Percentiles rank a stretch among this genome's conserved stretches.
Evolutionary conservation across 2,113 vertebrate species (phyloP).

Genomic region (Mustela nigripes): DNA sequence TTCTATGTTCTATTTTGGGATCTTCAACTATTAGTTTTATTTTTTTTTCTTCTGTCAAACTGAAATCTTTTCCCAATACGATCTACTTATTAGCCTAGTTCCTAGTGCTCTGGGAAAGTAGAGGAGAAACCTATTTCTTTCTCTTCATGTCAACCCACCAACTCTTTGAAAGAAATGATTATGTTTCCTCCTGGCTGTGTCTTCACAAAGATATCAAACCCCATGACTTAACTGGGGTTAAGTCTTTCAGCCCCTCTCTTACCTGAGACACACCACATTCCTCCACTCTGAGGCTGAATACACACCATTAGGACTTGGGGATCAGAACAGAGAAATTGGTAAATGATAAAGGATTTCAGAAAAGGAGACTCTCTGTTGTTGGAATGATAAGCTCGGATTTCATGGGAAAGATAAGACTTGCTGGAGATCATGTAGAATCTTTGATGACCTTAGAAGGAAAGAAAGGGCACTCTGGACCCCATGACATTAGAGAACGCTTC

Average conservation of each 20-base stretch:
- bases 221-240: neutral
- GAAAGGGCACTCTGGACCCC: neutral
- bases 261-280: neutral
- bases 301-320: neutral
- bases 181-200: neutral
- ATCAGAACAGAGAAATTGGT: neutral
- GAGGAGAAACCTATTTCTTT: neutral
- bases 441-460: neutral
- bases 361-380: neutral
- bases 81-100: neutral
- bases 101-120: neutral
- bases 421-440: neutral
- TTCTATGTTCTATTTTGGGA: neutral
- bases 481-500: neutral
- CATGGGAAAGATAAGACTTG: neutral
- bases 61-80: neutral
- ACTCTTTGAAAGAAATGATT: neutral
- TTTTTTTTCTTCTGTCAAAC: neutral
- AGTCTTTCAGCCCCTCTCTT: neutral
- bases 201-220: neutral
- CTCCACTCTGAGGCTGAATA: neutral
- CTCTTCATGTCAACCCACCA: neutral
- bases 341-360: conserved; percentile 5
- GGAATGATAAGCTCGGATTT: neutral
- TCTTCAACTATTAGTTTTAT: conserved; percentile 3